These are phyloP conservation scores for Latrodectus geometricus DNA, from an alignment of 1,140 invertebrate species.

Conservation along the genomic window DNA sequence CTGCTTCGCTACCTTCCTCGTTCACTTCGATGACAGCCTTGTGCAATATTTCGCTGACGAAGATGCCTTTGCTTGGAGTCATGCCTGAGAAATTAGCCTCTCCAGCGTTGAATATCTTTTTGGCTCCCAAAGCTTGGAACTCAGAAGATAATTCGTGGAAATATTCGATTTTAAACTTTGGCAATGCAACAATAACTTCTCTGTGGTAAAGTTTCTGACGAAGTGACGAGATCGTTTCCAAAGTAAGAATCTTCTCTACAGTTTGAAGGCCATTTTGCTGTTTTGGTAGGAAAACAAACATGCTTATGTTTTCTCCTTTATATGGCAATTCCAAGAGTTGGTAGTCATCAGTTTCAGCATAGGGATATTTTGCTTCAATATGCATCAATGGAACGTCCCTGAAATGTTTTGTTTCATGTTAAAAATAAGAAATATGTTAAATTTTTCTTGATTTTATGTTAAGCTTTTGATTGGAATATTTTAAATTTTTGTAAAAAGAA, in stretches of 20 bases:
- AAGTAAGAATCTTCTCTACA: constrained; percentile 33
- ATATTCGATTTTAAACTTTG: constrained; percentile 65
- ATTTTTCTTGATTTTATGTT: too few relatives aligned
- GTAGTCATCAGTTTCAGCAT: constrained; percentile 74
- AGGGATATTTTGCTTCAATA: constrained; percentile 82
- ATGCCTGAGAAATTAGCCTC: constrained; percentile 65
- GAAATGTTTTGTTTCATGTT: not conserved
- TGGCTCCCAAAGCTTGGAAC: constrained; percentile 63
- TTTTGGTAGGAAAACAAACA: constrained; percentile 67
- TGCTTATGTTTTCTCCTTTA: constrained; percentile 69
- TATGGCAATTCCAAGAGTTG: constrained; percentile 81
- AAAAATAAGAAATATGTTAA: too few relatives aligned
- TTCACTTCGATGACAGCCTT: constrained; percentile 76
- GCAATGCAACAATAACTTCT: constrained; percentile 63
- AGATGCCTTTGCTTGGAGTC: constrained; percentile 26
- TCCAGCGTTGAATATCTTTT: constrained; percentile 61
- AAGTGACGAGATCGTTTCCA: constrained; percentile 7
- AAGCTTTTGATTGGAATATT: too few relatives aligned
- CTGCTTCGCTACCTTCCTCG: constrained; percentile 82
- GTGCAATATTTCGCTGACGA: constrained; percentile 69
- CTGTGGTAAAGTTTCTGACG: constrained; percentile 4
- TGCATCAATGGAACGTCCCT: constrained; percentile 81
- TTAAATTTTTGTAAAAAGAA: too few relatives aligned
- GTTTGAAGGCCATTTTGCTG: constrained; percentile 41
- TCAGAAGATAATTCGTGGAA: constrained; percentile 55